Evolutionary conservation across 92 coral and sea anemone genomes (phyloP), one percentile per base, ranked within the genome.

Genomic region (Actinernus sp.): DNA sequence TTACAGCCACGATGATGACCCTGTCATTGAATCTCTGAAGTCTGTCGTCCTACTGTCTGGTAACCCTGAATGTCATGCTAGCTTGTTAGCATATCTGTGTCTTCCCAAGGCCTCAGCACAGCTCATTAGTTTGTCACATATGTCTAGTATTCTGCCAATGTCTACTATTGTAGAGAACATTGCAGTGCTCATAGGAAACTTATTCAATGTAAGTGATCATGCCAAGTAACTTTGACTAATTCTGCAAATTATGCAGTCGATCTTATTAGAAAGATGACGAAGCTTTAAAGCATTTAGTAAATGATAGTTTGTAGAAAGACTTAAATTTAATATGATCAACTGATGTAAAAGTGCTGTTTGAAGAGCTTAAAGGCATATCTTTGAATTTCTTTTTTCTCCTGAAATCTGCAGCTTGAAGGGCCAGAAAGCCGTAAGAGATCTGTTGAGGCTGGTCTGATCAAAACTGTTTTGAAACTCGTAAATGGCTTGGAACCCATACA

Each of bases 381-480:
- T n/a, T n/a, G n/a, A n/a, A n/a, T n/a, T n/a, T n/a, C n/a, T n/a
- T n/a, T n/a, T n/a, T n/a, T n/a, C n/a, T n/a, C n/a, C n/a, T n/a
- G n/a, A n/a, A n/a, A n/a, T 49, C 25, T 47, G 13, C 49, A 93
- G 98, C 93, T 94, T 28, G 98, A 94, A 62, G 98, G 98, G 10
- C 93, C 98, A 11, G 97, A 94, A 72, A 94, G 98, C 31, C 89
- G 98, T 4, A 88, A 92, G 41, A 73, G 98, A 63, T 88, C 98
- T 29, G 98, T 92, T 0, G 98, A 87, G 36, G 98, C 97, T 32
- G 98, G 98, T 9, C 93, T 94, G 12, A 87, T 94, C 33, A 89
- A 89, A 61, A 94, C 98, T 1, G 96, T 94, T 14, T 71, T 94
- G 17, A 88, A 91, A 67, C 85, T 94, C 11, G 95, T 92, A 3